These are phyloP conservation scores for Catharus bicknelli DNA, from an alignment of 2,113 vertebrate genomes.

Conservation along the genomic window DNA sequence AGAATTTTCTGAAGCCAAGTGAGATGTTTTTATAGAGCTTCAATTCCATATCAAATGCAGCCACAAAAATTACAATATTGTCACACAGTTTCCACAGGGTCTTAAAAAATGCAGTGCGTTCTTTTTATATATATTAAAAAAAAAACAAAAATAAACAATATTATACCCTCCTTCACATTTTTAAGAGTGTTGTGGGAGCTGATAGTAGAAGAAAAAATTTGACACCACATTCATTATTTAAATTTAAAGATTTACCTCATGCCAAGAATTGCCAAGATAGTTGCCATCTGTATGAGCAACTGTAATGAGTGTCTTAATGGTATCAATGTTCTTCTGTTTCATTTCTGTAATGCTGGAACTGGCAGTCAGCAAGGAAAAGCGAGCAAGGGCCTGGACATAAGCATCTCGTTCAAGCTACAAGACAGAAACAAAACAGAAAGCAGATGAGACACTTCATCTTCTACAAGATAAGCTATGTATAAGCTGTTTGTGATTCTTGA, in stretches of 20 bases:
- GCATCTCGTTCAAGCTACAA: constrained; percentile 92
- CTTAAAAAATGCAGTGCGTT: not conserved
- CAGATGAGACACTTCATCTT: not conserved
- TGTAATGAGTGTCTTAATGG: constrained; percentile 97
- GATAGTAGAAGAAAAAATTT: not conserved
- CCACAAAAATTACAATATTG: not conserved
- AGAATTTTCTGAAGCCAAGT: not conserved
- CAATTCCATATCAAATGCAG: not conserved
- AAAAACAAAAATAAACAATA: not conserved
- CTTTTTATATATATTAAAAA: not conserved
- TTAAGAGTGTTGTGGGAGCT: not conserved
- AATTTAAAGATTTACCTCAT: constrained; percentile 81
- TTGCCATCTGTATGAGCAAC: constrained; percentile 97
- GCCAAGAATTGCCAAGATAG: constrained; percentile 97
- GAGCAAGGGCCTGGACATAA: constrained; percentile 93
- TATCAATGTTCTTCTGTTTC: constrained; percentile 99
- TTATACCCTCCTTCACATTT: not conserved
- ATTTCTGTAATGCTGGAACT: constrained; percentile 99
- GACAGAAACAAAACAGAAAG: not conserved
- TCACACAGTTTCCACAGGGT: not conserved
- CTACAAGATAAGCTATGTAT: not conserved
- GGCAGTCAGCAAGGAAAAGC: constrained; percentile 94
- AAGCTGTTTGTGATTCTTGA: not conserved
- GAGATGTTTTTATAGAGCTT: not conserved
- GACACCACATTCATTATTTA: not conserved